These are phyloP conservation scores for Graptemys geographica DNA, from an alignment of 2,797 vertebrate genomes.

Conservation along the genomic window DNA sequence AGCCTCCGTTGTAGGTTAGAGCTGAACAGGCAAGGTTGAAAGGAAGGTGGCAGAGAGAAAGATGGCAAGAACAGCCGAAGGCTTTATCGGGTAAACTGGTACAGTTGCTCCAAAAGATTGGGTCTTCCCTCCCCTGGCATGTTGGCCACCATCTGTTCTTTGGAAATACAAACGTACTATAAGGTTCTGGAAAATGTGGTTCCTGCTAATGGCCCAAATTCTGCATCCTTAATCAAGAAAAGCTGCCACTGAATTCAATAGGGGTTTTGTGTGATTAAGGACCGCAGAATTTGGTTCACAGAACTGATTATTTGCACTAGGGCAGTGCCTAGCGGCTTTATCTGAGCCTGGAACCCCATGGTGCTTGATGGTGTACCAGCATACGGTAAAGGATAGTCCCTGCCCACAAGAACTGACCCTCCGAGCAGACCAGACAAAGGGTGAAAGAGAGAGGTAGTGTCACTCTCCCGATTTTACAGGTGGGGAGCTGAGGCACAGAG, in stretches of 20 bases:
- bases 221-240: not conserved
- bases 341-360: not conserved
- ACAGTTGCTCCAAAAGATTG: not conserved
- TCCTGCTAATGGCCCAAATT: not conserved
- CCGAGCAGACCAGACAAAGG: not conserved
- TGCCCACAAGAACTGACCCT: not conserved
- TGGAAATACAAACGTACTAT: not conserved
- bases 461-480: not conserved
- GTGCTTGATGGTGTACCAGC: not conserved
- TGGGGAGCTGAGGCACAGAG: not conserved
- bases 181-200: not conserved
- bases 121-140: not conserved
- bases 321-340: not conserved
- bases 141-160: accelerated
- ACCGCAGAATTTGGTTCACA: not conserved
- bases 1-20: not conserved
- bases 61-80: not conserved
- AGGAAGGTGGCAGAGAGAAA: not conserved
- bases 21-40: not conserved
- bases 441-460: not conserved
- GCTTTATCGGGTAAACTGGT: not conserved
- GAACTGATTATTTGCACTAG: not conserved
- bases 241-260: not conserved
- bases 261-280: accelerated
- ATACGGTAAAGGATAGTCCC: not conserved